Evolutionary conservation across 2,113 vertebrate species (phyloP), one percentile per base, ranked within the genome.

Genomic region (Neopipo cinnamomea): DNA sequence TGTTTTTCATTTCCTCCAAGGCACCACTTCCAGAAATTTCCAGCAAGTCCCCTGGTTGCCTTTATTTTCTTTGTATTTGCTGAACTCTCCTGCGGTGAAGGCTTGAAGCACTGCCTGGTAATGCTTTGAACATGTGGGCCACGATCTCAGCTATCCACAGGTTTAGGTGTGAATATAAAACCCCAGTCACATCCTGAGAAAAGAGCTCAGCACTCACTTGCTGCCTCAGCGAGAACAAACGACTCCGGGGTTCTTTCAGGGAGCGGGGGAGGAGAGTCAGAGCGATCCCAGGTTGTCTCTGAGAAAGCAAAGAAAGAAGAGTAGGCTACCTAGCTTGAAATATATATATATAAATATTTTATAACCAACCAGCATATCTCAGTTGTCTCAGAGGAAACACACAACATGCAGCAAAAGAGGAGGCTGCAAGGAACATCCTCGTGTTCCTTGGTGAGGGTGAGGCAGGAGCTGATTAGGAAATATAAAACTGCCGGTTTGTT

Each of bases 201-300:
- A 90, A 59, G 30, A 84, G 88, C 62, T 63, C 80, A 12, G 55
- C 68, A 97, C 98, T 96, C 92, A 99, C 99, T 85, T 21, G 97
- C 95, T 62, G 98, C 97, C 61, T 97, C 96, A 70, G 96, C 96
- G 58, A 99, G 73, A 79, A 98, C 27, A 91, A 98, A 98, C 5
- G 99, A 99, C 49, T 98, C 98, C 0, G 97, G 97, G 19, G 98
- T 99, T 97, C 98, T 98, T 90, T 98, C 98, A 79, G 99, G 98
- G 75, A 98, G 97, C 0, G 98, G 96, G 47, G 98, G 97, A 50
- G 97, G 89, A 31, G 95, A 94, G 77, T 91, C 83, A 62, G 97
- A 97, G 53, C 13, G 5, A 87, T 97, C 96, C 62, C 44, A 35
- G 15, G 33, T 27, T 91, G 91, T 78, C 94, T 97, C 92, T 98